A percentile compares a stretch with the other conserved stretches of the same genome.
Evolutionary conservation across 2,888 invertebrate genomes (phyloP).

Genomic region (Netelia virgata): DNA sequence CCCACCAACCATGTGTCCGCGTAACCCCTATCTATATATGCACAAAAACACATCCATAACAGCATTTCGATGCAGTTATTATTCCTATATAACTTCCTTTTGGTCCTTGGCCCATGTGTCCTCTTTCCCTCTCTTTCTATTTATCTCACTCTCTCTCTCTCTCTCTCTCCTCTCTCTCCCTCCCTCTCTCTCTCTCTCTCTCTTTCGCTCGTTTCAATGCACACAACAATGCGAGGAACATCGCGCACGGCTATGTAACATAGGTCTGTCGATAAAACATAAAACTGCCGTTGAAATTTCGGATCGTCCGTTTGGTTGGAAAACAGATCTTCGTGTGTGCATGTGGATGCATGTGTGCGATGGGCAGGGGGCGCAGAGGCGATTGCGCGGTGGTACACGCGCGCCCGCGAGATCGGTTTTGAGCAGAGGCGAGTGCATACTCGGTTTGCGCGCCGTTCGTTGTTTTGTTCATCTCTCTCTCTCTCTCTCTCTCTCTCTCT

Average conservation of each 20-base stretch:
- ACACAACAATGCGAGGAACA: conserved; percentile 5
- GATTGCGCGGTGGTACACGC: not conserved
- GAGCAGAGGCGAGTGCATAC: too few species aligned
- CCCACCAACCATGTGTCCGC: too few species aligned
- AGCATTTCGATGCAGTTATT: conserved; percentile 24
- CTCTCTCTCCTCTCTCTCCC: not conserved
- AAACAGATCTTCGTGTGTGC: not conserved
- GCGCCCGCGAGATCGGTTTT: too few species aligned
- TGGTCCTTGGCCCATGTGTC: conserved; percentile 3
- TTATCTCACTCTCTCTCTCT: not conserved
- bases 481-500: too few species aligned
- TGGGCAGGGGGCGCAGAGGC: not conserved
- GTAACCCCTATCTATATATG: too few species aligned
- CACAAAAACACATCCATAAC: conserved; percentile 17
- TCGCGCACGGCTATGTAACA: conserved; percentile 39
- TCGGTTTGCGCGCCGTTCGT: too few species aligned
- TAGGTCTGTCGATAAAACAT: conserved; percentile 62
- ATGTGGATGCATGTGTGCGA: not conserved
- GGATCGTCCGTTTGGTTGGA: conserved; percentile 26
- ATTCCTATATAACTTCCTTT: conserved; percentile 36
- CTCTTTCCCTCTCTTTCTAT: not conserved
- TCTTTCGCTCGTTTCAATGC: not conserved
- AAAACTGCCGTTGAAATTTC: conserved; percentile 59
- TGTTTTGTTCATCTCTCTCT: too few species aligned
- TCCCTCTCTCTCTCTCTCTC: not conserved